Evolutionary conservation across 2,888 invertebrate genomes (phyloP).

Genomic region (Apocheima hispidaria): DNA sequence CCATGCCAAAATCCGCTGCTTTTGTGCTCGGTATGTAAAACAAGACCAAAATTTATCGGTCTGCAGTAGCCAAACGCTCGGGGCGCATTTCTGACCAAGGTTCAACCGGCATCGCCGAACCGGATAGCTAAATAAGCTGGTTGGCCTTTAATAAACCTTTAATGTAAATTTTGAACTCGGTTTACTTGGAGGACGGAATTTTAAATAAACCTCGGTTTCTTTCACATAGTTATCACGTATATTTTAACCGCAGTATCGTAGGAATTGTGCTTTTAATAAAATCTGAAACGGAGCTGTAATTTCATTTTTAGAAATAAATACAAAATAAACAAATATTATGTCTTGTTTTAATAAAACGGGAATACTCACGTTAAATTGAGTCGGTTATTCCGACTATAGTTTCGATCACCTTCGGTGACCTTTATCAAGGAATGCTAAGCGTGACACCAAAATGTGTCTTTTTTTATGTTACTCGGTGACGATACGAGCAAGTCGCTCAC

Average conservation of each 20-base stretch:
- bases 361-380: too few relatives aligned
- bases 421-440: too few relatives aligned
- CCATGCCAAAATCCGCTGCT: conserved; percentile 13
- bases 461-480: too few relatives aligned
- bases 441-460: too few relatives aligned
- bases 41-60: conserved; percentile 38
- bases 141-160: conserved; percentile 37
- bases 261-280: neutral
- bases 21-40: conserved; percentile 19
- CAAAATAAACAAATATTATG: too few relatives aligned
- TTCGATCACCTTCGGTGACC: too few relatives aligned
- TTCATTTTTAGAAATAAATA: neutral
- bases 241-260: neutral
- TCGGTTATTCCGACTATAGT: too few relatives aligned
- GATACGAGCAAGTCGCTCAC: too few relatives aligned
- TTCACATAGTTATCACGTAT: neutral
- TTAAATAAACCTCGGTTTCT: conserved; percentile 1
- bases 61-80: conserved; percentile 42
- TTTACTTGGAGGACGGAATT: conserved; percentile 21
- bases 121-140: conserved; percentile 40
- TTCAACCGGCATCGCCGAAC: conserved; percentile 39
- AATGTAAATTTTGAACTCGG: conserved; percentile 36
- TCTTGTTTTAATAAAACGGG: too few relatives aligned
- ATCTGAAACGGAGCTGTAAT: neutral
- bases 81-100: conserved; percentile 40